Evolutionary conservation across 2,113 vertebrate genomes (phyloP), one percentile per base, ranked within the genome.

Genomic region (Passer montanus): DNA sequence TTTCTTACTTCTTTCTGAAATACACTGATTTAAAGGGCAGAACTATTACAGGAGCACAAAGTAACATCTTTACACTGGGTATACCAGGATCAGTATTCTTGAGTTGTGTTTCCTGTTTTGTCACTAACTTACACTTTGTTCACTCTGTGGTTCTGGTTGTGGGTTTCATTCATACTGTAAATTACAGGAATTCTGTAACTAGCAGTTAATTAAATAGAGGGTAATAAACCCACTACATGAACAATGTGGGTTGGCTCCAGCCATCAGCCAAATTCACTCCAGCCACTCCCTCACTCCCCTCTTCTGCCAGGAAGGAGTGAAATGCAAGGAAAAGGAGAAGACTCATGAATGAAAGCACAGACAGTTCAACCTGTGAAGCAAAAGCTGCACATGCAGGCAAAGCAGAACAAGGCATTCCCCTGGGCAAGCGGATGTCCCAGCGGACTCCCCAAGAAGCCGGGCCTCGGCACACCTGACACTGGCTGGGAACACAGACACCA

Each of bases 151-250:
- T 23, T 90, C 55, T 41, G 15, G 1, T n/a, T 58, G 28, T 60
- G 4, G 2, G 19, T 30, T 90, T 77, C 79, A 93, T 78, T 93
- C 76, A 47, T 68, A 55, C 27, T 28, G 18, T 94, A 93, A 97
- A 97, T 91, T 93, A 68, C 96, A 95, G 47, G 49, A 95, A 66
- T 80, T 93, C 74, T 26, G n/a, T 94, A 96, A 96, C 94, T 95
- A 96, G 60, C 44, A 92, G 43, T 82, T 95, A 90, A 95, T 94
- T 93, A 83, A 91, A 89, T 85, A 94, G 28, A 75, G 26, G 39
- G 46, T 91, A 93, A 94, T 78, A 91, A 87, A 94, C 86, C 41
- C 27, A 79, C 64, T 85, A 55, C 39, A 80, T 80, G 37, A 90
- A 47, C 26, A 10, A 53, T 22, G 27, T 63, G 4, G 6, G 10